Evolutionary conservation across 2,113 vertebrate genomes (phyloP).

Genomic region (Laticauda laticaudata): DNA sequence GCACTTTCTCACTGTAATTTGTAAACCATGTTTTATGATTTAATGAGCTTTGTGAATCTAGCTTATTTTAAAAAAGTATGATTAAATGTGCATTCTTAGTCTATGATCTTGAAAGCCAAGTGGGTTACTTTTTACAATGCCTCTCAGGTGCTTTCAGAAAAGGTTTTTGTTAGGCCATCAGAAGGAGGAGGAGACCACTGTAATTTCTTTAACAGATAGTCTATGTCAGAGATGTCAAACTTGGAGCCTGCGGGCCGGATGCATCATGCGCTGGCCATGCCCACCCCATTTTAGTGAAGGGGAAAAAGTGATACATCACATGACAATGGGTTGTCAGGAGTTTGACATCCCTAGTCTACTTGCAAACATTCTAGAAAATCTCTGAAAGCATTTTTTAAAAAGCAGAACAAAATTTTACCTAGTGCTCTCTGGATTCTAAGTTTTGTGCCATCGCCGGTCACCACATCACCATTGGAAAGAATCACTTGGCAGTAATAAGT

Average conservation of each 20-base stretch:
- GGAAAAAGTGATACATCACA: too few relatives aligned
- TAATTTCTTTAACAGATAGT: not conserved
- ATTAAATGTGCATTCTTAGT: not conserved
- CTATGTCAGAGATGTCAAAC: too few relatives aligned
- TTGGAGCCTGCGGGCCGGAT: too few relatives aligned
- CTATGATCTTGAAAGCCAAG: not conserved
- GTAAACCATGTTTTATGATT: not conserved
- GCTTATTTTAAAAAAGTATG: not conserved
- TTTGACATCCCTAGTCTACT: too few relatives aligned
- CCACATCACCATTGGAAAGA: slow-evolving; percentile 12
- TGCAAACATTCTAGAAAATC: not conserved
- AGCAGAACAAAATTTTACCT: slow-evolving; percentile 51
- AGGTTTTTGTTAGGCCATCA: not conserved
- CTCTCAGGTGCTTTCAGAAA: not conserved
- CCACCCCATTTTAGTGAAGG: too few relatives aligned
- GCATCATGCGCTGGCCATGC: too few relatives aligned
- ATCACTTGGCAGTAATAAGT: slow-evolving; percentile 64
- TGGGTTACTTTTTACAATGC: not conserved
- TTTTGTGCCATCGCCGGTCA: slow-evolving; percentile 65
- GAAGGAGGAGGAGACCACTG: not conserved
- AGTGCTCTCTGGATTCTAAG: slow-evolving; percentile 64
- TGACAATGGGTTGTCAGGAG: too few relatives aligned
- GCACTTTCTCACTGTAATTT: not conserved
- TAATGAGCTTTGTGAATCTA: not conserved
- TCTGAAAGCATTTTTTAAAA: not conserved